These are phyloP conservation scores for Mnemiopsis leidyi DNA, from an alignment of 37 sponge, comb jelly and placozoan genomes.

Conservation along the genomic window DNA sequence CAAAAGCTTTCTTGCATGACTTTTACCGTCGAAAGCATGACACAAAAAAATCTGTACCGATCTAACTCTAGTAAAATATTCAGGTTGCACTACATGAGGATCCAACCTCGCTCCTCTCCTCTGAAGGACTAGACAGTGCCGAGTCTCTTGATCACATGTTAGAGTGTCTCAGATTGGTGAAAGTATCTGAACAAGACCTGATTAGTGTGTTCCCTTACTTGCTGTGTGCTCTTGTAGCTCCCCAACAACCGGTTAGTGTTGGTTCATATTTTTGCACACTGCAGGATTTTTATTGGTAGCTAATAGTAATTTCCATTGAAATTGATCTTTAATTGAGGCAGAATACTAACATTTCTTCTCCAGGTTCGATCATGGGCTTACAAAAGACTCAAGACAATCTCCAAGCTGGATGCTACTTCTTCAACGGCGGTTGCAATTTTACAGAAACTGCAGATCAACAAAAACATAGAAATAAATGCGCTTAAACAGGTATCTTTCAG, in stretches of 20 bases:
- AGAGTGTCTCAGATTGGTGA: slow-evolving; percentile 7
- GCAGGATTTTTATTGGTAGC: too few species aligned
- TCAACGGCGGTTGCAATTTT: background rate
- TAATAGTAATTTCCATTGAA: too few species aligned
- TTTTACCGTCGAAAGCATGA: background rate
- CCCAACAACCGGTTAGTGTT: background rate
- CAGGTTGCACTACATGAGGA: background rate
- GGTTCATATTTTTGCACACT: background rate
- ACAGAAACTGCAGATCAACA: background rate
- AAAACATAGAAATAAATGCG: background rate
- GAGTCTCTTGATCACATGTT: slow-evolving; percentile 10
- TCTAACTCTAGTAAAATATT: background rate
- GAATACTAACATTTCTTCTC: background rate
- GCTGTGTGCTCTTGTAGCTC: slow-evolving; percentile 55
- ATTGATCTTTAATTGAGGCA: too few species aligned
- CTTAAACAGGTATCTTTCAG: slow-evolving; percentile 28
- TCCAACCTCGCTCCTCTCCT: background rate
- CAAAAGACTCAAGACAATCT: slow-evolving; percentile 7
- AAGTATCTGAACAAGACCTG: background rate
- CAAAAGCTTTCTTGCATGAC: background rate
- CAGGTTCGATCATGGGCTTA: slow-evolving; percentile 50
- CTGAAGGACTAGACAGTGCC: background rate
- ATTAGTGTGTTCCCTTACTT: background rate
- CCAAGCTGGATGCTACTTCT: background rate
- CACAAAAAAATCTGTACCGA: background rate